phyloP scores from a whole-genome alignment of 2,797 vertebrate genomes.

The Gadopsis marmoratus region DNA sequence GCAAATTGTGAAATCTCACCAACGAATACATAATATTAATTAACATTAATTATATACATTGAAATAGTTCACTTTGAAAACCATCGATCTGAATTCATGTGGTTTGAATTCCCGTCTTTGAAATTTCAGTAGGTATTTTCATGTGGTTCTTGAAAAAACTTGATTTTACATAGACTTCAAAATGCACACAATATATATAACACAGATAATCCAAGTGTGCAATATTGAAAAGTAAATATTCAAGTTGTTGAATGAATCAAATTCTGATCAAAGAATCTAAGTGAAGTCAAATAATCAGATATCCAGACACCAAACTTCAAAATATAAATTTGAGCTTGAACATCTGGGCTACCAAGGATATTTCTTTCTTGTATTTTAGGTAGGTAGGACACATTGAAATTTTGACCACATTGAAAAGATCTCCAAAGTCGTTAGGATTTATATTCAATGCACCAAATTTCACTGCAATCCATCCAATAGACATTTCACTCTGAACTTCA shows the following conservation, averaged over 20 bases:
- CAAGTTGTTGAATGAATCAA: not conserved
- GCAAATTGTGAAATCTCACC: not conserved
- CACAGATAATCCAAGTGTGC: not conserved
- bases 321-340: not conserved
- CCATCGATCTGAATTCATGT: not conserved
- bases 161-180: not conserved
- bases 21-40: not conserved
- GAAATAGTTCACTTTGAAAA: constrained; percentile 1
- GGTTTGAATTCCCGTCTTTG: not conserved
- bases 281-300: not conserved
- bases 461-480: no score
- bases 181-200: no score
- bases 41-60: not conserved
- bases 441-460: not conserved
- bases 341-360: not conserved
- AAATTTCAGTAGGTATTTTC: not conserved
- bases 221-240: not conserved
- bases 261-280: not conserved
- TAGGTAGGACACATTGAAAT: not conserved
- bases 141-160: constrained; percentile 19
- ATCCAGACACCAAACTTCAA: not conserved
- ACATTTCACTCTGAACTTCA: not conserved
- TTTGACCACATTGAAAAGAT: not conserved
- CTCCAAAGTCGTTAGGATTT: not conserved
- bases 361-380: not conserved